phyloP scores from a whole-genome alignment of 2,113 vertebrate species.

The Silurus asotus region DNA sequence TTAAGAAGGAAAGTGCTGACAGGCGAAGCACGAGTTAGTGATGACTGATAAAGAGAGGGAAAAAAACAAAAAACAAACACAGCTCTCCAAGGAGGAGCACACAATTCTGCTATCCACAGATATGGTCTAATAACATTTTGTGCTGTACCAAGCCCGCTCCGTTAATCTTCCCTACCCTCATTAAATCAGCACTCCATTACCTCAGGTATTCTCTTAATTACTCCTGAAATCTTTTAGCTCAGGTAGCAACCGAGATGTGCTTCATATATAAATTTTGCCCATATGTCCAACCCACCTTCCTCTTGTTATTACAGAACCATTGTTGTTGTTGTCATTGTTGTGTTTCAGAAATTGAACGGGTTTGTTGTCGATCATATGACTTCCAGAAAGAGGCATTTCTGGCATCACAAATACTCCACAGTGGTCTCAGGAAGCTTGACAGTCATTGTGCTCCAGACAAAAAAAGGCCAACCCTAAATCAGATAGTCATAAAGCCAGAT shows the following conservation, averaged over 20 bases:
- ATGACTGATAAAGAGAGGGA: slow-evolving; percentile 59
- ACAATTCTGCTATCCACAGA: slow-evolving; percentile 65
- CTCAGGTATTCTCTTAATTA: slow-evolving; percentile 69
- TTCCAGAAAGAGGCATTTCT: slow-evolving; percentile 56
- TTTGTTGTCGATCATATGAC: slow-evolving; percentile 36
- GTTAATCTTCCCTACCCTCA: slow-evolving; percentile 66
- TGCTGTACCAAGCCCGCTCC: slow-evolving; percentile 64
- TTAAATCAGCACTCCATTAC: slow-evolving; percentile 67
- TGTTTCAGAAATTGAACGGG: slow-evolving; percentile 8
- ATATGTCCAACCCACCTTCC: slow-evolving; percentile 12
- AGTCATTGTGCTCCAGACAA: slow-evolving; percentile 28
- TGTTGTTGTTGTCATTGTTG: background rate
- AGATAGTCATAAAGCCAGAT: slow-evolving; percentile 64
- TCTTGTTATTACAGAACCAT: slow-evolving; percentile 28
- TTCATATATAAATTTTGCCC: slow-evolving; percentile 54
- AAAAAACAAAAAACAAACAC: slow-evolving; percentile 53
- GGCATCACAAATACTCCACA: slow-evolving; percentile 60
- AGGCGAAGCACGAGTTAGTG: slow-evolving; percentile 44
- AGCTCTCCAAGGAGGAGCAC: slow-evolving; percentile 66
- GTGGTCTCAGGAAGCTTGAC: slow-evolving; percentile 39
- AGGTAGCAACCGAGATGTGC: slow-evolving; percentile 48
- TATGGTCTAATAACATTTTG: slow-evolving; percentile 58
- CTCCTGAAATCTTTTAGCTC: slow-evolving; percentile 56
- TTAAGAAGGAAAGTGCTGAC: slow-evolving; percentile 46
- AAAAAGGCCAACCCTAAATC: slow-evolving; percentile 60